phyloP scores from a whole-genome alignment of 2,797 vertebrate species.

The Crenichthys baileyi region DNA sequence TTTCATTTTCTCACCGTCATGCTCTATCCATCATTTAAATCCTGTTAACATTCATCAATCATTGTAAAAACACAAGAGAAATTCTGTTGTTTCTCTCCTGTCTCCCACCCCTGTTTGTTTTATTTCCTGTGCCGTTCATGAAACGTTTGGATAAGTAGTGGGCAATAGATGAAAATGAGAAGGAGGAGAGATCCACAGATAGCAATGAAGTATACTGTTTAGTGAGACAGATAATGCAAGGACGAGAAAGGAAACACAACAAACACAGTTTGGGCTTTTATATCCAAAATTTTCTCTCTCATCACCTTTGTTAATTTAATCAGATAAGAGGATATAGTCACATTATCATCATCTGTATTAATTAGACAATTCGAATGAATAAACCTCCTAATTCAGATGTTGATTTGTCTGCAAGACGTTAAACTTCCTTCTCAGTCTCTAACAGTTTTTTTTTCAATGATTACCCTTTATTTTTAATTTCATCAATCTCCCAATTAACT shows the following conservation, averaged over 20 bases:
- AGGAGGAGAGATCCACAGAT: neutral
- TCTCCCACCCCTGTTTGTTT: constrained; percentile 17
- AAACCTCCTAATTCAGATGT: neutral
- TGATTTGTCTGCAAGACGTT: neutral
- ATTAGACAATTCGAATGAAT: neutral
- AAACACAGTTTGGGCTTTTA: neutral
- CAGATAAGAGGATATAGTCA: neutral
- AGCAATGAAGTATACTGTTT: neutral
- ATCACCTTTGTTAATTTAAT: neutral
- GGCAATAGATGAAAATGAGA: no score
- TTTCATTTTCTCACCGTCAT: constrained; percentile 40
- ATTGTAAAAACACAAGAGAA: constrained; percentile 16
- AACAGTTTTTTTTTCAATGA: neutral
- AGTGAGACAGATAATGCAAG: neutral
- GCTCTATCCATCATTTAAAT: constrained; percentile 43
- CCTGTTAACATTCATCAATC: constrained; percentile 39
- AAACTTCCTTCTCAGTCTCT: neutral
- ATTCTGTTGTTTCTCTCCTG: constrained; percentile 8
- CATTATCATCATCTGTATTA: neutral
- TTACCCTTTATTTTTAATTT: neutral
- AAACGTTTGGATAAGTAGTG: neutral
- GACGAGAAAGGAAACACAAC: neutral
- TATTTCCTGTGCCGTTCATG: neutral
- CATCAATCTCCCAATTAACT: no score
- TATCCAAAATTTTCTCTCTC: neutral